Evolutionary conservation across 2,113 vertebrate species (phyloP).

Genomic region (Cisticola juncidis): DNA sequence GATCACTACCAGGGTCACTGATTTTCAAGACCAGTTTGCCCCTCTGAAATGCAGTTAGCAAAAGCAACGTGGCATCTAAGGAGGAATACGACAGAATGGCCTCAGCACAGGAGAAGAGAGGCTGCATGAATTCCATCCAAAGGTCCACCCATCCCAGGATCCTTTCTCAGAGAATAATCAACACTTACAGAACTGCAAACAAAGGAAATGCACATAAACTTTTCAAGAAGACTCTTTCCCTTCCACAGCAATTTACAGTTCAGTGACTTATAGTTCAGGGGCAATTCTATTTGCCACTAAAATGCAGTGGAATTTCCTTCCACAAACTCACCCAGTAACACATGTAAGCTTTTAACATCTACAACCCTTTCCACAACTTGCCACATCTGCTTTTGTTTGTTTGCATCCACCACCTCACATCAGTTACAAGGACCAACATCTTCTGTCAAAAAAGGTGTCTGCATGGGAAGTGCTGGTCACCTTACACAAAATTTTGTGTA

Average conservation of each 20-base stretch:
- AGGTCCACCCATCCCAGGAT: neutral
- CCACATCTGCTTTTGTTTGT: neutral
- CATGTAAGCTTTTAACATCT: neutral
- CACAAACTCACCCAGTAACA: neutral
- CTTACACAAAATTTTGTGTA: neutral
- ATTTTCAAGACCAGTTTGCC: neutral
- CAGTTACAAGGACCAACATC: neutral
- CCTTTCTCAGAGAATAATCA: neutral
- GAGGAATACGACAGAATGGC: neutral
- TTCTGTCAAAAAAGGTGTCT: neutral
- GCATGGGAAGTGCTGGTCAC: neutral
- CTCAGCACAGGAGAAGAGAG: neutral
- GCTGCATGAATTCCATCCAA: neutral
- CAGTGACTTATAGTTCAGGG: neutral
- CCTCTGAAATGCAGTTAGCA: neutral
- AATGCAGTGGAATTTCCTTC: neutral
- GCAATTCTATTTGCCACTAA: neutral
- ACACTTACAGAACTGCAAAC: neutral
- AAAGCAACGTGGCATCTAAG: neutral
- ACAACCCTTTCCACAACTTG: neutral
- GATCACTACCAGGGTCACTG: neutral
- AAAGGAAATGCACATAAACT: neutral
- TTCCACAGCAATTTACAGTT: neutral
- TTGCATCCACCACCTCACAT: neutral
- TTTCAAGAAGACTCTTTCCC: neutral